Base-by-base conservation (phyloP, 2,888 invertebrate species). In the Aelia acuminata region DNA sequence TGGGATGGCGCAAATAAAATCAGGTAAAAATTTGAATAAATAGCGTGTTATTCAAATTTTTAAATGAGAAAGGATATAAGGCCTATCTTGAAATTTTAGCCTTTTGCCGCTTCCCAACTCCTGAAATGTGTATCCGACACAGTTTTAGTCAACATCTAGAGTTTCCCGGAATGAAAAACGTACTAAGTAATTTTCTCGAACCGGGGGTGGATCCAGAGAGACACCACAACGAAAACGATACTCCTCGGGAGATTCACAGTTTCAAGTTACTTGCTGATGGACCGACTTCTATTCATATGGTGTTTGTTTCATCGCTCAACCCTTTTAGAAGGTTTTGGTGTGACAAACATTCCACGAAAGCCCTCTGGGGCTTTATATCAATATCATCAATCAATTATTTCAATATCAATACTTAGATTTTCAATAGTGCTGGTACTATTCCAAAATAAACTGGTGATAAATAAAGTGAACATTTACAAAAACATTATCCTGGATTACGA, bases 111-210 rank as follows among this genome's bases (percentile, higher is more conserved):
- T 15, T 13, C 15, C 18, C 63, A 18, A 35, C 63, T 8, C 63
- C 63, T 18, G 63, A 35, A 70, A 35, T 7, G n/a, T 35, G 63
- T 70, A 70, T 31, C 63, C 35, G 31, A 70, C 31, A 70, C 63
- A 70, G 31, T 35, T 70, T 35, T 3, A 35, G 63, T 70, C 63
- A 35, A 70, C 63, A 70, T 70, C 63, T 70, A 70, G 63, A 70
- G 35, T 70, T 70, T 70, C 63, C 31, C 5, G 26, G 18, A 70
- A 70, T 70, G 63, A 70, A 70, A 70, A 70, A 70, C 63, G 63
- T 35, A 35, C 63, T 70, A 35, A 70, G 63, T 70, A 70, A 70
- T 70, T 70, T 70, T 35, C 35, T 5, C 35, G 7, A 5, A 70
- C 18, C 18, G 31, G 18, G 63, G 11, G 26, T 70, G 35, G 35